These are phyloP conservation scores for Arrhopalites spinosus DNA, from an alignment of 2,888 invertebrate species.

Conservation along the genomic window DNA sequence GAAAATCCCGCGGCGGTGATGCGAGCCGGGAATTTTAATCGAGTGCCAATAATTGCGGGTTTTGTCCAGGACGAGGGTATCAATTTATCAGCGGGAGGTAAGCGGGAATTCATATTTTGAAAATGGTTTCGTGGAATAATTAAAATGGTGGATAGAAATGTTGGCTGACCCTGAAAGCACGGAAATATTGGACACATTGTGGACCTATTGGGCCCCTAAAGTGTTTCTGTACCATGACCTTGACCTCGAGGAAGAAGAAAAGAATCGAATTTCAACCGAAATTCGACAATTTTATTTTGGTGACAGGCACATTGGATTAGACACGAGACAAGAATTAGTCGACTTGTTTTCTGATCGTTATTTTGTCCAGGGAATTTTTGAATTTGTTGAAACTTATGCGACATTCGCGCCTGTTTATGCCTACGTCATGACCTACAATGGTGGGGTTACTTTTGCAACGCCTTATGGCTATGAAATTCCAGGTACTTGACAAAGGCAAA, in stretches of 20 bases:
- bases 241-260: not conserved
- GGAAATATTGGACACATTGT: not conserved
- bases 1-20: not conserved
- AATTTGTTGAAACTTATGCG: not conserved
- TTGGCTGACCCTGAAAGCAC: not conserved
- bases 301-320: not conserved
- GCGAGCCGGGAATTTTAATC: not conserved
- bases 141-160: not conserved
- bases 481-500: too few species aligned
- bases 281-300: slow-evolving; percentile 4
- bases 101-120: too few species aligned
- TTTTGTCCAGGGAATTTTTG: not conserved
- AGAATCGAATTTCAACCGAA: not conserved
- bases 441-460: not conserved
- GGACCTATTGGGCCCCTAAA: not conserved
- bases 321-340: not conserved
- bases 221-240: not conserved
- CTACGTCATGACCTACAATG: not conserved
- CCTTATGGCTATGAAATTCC: not conserved
- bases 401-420: not conserved
- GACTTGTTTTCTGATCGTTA: not conserved
- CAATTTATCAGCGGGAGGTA: too few species aligned
- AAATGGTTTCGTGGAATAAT: too few species aligned
- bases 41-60: not conserved
- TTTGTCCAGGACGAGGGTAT: not conserved